Evolutionary conservation across 1,140 invertebrate species (phyloP), one percentile per base, ranked within the genome.

Genomic region (Zaprionus lachaisei): DNA sequence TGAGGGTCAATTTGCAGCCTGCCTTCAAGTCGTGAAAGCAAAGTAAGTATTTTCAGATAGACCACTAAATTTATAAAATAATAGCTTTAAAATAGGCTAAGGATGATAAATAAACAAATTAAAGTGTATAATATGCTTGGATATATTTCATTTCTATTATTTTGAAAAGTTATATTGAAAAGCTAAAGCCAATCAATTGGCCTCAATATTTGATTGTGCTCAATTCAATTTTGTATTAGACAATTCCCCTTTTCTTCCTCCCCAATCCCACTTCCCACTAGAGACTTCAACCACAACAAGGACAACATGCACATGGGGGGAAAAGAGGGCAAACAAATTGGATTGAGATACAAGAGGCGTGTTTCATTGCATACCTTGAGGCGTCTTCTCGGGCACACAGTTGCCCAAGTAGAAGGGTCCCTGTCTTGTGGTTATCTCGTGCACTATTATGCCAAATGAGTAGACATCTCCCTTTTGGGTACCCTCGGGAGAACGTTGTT

Each of bases 391-490:
- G 47, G 71, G 80, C 15, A 64, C 63, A 61, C 94, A 93, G 49
- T 95, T 93, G 47, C 95, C 96, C 47, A 98, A 91, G 93, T 97
- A 98, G 92, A 99, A 99, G 7, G 96, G 96, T 26, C 98, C 98
- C 93, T 97, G 96, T 69, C 97, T 93, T 66, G 96, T 95, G 20
- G 97, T 95, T 69, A 99, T 98, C 93, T 99, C 98, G 85, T 99
- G 97, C 72, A 98, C 95, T 75, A 99, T 98, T 79, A 99, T 98
- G n/a, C 95, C 97, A 92, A 99, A 99, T 24, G 98, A 98, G 91
- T 98, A 99, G 1, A 99, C 96, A 92, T 99, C 98, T 1, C 96
- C 98, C 93, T 97, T 98, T 83, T 98, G 98, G 0, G 96, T 97
- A 1, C 97, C 97, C 87, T 96, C 95, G 0, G 95, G 94, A 9